phyloP scores from a whole-genome alignment of 2,888 invertebrate genomes.

The Acronicta psi region DNA sequence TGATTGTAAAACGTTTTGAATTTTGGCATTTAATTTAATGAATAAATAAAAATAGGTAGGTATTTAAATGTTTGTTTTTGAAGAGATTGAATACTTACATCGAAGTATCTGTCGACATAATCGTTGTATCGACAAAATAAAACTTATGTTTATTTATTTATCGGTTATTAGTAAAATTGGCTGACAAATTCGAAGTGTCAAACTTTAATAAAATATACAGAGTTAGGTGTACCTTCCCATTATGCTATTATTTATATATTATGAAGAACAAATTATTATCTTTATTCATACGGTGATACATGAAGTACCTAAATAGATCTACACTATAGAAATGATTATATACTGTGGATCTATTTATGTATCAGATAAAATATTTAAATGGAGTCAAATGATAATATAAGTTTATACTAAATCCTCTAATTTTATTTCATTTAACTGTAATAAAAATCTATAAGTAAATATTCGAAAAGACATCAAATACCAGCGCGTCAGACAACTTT shows the following conservation, averaged over 20 bases:
- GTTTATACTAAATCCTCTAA: constrained; percentile 44
- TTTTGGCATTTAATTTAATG: neutral
- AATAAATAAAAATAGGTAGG: neutral
- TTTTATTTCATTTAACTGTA: constrained; percentile 51
- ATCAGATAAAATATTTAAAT: constrained; percentile 21
- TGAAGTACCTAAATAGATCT: constrained; percentile 3
- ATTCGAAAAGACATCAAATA: constrained; percentile 72
- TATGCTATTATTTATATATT: no score
- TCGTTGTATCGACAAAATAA: no score
- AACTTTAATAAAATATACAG: no score
- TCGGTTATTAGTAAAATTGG: constrained; percentile 7
- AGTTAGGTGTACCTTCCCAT: no score
- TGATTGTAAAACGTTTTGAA: neutral
- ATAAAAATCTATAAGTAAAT: constrained; percentile 55
- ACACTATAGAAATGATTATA: no score
- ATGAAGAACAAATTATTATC: constrained; percentile 29
- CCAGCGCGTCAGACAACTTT: constrained; percentile 74
- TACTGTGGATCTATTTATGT: no score
- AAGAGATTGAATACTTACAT: no score
- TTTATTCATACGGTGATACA: constrained; percentile 28
- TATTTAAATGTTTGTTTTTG: neutral
- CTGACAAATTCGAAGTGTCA: neutral
- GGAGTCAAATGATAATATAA: constrained; percentile 26
- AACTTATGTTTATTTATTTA: constrained; percentile 5
- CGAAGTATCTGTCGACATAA: no score